These are phyloP conservation scores for Echinometra lucunter DNA, from an alignment of 53 echinoderm and acorn worm species.

Conservation along the genomic window DNA sequence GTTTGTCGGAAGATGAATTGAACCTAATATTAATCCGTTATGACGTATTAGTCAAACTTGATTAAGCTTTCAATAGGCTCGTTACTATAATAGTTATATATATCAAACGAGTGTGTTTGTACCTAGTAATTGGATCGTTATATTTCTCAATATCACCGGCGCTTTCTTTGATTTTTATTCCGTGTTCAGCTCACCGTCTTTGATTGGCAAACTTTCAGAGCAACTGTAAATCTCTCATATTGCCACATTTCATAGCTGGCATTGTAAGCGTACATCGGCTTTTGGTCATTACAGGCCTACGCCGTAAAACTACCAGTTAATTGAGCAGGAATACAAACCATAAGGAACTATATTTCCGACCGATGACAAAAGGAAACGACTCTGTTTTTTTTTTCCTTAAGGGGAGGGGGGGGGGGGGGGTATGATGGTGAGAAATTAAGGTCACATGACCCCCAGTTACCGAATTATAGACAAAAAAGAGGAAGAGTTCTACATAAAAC, in stretches of 20 bases:
- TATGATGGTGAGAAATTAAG: too few species aligned
- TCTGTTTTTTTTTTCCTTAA: too few species aligned
- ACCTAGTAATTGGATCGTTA: slow-evolving; percentile 26
- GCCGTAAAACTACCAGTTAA: not conserved
- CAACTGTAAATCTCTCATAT: not conserved
- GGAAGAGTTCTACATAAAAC: too few species aligned
- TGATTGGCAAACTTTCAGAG: not conserved
- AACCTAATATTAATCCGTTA: not conserved
- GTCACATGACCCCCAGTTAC: too few species aligned
- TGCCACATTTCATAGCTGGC: not conserved
- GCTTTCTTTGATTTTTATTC: not conserved
- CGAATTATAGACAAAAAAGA: too few species aligned
- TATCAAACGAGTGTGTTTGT: slow-evolving; percentile 13
- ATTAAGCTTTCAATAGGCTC: slow-evolving; percentile 43
- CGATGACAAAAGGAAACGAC: too few species aligned
- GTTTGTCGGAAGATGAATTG: slow-evolving; percentile 46
- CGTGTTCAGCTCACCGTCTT: not conserved
- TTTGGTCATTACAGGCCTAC: not conserved
- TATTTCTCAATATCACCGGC: slow-evolving; percentile 14
- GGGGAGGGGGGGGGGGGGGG: too few species aligned
- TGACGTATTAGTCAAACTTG: slow-evolving; percentile 50
- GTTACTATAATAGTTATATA: slow-evolving; percentile 11
- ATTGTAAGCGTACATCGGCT: not conserved
- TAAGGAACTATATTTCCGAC: too few species aligned
- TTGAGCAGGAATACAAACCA: too few species aligned